Conservation (phyloP, 1,140 invertebrate species). For the Palaemon carinicauda region DNA sequence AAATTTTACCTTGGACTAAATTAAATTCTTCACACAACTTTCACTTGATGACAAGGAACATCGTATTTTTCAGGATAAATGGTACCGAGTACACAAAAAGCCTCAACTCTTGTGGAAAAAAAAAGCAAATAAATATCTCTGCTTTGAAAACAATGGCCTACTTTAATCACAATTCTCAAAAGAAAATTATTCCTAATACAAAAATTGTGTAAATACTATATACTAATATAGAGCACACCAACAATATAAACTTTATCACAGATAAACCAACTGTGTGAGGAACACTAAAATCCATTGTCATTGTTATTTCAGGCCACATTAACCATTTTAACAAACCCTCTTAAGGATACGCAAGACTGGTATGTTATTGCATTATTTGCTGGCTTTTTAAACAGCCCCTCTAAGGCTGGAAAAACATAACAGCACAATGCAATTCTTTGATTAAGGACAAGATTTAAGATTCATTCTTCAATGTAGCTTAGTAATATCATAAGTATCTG, state of each 20-base stretch:
- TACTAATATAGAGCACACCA: not conserved
- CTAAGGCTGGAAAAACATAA: no score
- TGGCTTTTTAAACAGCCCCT: no score
- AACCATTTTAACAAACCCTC: not conserved
- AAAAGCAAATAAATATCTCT: not conserved
- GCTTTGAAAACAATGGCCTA: not conserved
- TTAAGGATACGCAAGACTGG: not conserved
- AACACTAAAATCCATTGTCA: not conserved
- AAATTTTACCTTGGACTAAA: no score
- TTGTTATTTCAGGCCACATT: not conserved
- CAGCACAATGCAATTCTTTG: no score
- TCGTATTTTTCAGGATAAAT: no score
- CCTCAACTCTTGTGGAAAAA: not conserved
- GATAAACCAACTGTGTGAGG: conserved; percentile 20
- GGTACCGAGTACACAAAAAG: no score
- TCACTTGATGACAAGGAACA: no score
- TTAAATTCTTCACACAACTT: no score
- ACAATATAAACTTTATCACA: not conserved
- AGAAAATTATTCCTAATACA: not conserved
- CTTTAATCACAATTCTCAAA: not conserved
- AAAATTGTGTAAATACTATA: conserved; percentile 19
- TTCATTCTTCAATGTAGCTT: no score
- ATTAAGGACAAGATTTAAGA: no score
- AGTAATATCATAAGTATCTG: no score
- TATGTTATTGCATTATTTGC: no score